Evolutionary conservation across 2,113 vertebrate genomes (phyloP), one percentile per base, ranked within the genome.

Genomic region (Corydoras maculifer): DNA sequence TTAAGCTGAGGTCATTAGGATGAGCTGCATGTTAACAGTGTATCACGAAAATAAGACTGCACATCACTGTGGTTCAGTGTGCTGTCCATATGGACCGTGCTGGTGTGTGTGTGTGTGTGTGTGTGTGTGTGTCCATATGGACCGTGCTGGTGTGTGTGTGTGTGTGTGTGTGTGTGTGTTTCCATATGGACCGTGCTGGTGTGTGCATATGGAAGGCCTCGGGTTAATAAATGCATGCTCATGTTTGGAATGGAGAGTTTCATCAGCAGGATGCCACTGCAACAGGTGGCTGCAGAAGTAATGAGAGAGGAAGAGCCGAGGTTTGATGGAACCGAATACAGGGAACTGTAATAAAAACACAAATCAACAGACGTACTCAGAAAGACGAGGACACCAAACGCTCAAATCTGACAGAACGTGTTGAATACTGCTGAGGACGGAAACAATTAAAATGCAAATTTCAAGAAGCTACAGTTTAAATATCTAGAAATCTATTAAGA

Each of bases 211-310:
- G 64, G 61, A 8, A 54, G 69, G 35, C 11, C 14, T 53, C n/a
- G 18, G 29, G 53, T 53, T 73, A 6, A 70, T 70, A 43, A 70
- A 62, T 73, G 74, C 70, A 73, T 54, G 8, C 4, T 48, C 69
- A 58, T 72, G 35, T 62, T 54, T 13, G 51, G 65, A 65, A 67
- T 4, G 4, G 29, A 65, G 57, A 71, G 55, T 59, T 70, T 8
- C 57, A 66, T 66, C 14, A 5, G 49, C 14, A 57, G 63, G 50
- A 32, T 64, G 15, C 51, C 51, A 29, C 31, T 55, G 35, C 15
- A 68, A 15, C 43, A 58, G 13, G 25, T 3, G 3, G 68, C 55
- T 13, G 64, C 58, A 71, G 63, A 62, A 53, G 64, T 35, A 61
- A 60, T 18, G 25, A 54, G 30, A 75, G 13, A 63, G 25, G 65